Evolutionary conservation across 2,888 invertebrate species (phyloP), one percentile per base, ranked within the genome.

Genomic region (Helobdella robusta): DNA sequence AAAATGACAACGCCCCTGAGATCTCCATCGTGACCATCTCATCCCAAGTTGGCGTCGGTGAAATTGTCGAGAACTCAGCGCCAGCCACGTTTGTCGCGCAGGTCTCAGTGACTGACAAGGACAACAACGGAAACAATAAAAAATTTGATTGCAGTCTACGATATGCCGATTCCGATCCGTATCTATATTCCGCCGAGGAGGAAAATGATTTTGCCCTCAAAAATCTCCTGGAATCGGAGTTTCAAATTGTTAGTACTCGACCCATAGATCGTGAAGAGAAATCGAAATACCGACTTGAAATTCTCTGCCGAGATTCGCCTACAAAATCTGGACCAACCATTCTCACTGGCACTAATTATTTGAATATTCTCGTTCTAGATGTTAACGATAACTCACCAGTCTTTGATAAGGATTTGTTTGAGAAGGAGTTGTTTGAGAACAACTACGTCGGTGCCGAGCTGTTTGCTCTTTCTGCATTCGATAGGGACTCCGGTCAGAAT

Each of bases 51-150:
- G 91, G 91, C 59, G 67, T 69, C 4, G 77, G 77, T 30, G 67
- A 72, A 32, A 75, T 79, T 8, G 67, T 70, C 6, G 81, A 81
- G 71, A 73, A 91, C 78, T 91, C 92, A 0, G 85, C 85, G 65
- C 89, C 89, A 76, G 91, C 90, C 32, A 89, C 89, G 36, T 87
- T 94, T 34, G 93, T 95, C 0, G 93, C 94, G 0, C 93, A 92
- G 4, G 89, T 95, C 5, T 89, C 91, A 0, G 89, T 94, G 0
- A 86, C 87, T n/a, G 93, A 94, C 77, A 84, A 86, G 77, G 93
- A 94, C 80, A 89, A 90, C 75, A 92, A 92, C 0, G 81, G 86
- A 1, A 93, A 93, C 79, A 91, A 92, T 1, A 88, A 89, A 70
- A n/a, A n/a, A n/a, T 91, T 92, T 34, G 46, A 56, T 11, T 72